Evolutionary conservation across 2,888 invertebrate species (phyloP), one percentile per base, ranked within the genome.

Genomic region (Chrysolina haemoptera): DNA sequence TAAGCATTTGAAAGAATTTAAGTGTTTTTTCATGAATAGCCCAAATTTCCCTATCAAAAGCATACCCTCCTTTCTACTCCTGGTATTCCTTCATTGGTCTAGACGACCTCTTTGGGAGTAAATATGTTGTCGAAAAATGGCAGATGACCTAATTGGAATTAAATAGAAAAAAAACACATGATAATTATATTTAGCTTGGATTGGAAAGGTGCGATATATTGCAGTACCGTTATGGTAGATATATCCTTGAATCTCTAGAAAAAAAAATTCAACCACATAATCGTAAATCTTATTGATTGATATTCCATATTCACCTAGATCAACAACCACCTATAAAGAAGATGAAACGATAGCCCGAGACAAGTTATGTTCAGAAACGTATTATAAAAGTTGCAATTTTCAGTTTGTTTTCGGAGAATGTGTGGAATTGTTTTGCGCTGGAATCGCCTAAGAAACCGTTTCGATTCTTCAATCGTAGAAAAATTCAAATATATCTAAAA

Each of bases 241-340:
- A 62, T 70, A 73, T 76, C 74, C 76, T 76, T 74, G 72, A 74
- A 65, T 62, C 73, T 68, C 35, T 65, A 67, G 62, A 64, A 53
- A 59, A 53, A 68, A 72, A 75, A 72, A 72, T 16, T 62, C 35
- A 46, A 68, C 70, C 43, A 66, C 71, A 62, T 62, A 53, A 63
- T 55, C 16, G 69, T 72, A 75, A 72, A 75, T 71, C 67, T 72
- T 64, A 63, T 67, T 70, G 53, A 71, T 64, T 64, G 63, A 68
- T 41, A 22, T 59, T n/a, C 16, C 59, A 9, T 22, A 59, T 59
- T 59, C 6, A 35, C 14, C 59, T 55, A 64, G 27, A 14, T 64
- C 46, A 22, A 40, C 18, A 11, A 53, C 18, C 20, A 53, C 18
- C 1, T 48, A 48, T 6, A 48, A 48, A 48, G 12, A 48, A 48